Conservation (phyloP, 1,140 invertebrate species). For the Berghia stephanieae region DNA sequence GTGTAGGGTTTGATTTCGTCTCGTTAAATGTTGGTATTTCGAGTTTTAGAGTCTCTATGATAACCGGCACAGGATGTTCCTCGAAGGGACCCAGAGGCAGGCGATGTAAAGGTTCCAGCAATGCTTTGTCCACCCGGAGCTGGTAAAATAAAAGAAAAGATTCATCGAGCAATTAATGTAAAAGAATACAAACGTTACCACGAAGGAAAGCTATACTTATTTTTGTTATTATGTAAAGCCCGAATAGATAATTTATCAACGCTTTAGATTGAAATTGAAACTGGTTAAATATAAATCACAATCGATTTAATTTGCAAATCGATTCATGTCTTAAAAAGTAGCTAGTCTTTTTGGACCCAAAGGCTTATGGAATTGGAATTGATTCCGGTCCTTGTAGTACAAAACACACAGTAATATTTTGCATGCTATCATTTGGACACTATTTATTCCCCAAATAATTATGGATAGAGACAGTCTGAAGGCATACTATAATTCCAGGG, state of each 20-base stretch:
- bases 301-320: too few species aligned
- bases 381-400: too few species aligned
- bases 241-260: not conserved
- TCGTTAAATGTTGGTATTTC: not conserved
- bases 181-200: not conserved
- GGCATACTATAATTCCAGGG: too few species aligned
- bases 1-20: not conserved
- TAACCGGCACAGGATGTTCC: not conserved
- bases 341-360: too few species aligned
- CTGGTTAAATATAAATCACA: not conserved
- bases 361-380: too few species aligned
- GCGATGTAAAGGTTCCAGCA: conserved; percentile 15
- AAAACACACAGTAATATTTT: too few species aligned
- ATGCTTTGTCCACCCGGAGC: not conserved
- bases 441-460: too few species aligned
- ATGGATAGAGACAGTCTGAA: too few species aligned
- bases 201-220: not conserved
- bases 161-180: too few species aligned
- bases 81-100: conserved; percentile 24
- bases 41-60: not conserved
- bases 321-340: too few species aligned
- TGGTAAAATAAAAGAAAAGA: too few species aligned
- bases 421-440: too few species aligned
- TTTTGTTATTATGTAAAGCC: not conserved
- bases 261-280: not conserved